Evolutionary conservation across 2,113 vertebrate species (phyloP), one percentile per base, ranked within the genome.

Genomic region (Donacobius atricapilla): DNA sequence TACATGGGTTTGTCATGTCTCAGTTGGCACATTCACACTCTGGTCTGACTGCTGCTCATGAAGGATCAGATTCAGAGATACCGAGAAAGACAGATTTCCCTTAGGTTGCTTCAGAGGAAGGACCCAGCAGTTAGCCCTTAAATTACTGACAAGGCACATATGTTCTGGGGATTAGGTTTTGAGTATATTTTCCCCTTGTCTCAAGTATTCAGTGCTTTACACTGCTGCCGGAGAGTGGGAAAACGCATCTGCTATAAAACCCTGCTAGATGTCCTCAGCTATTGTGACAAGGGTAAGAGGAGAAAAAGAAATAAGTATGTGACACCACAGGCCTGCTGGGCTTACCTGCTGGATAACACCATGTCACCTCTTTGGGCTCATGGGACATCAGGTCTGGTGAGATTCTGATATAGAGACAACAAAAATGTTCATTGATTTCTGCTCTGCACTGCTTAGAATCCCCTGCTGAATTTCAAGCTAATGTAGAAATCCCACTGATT

Each of bases 1-100:
- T 94, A 64, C 76, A 57, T 7, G 37, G 83, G 64, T 89, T 96
- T 95, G 90, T 71, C 88, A 17, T 84, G 77, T 90, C 83, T 94
- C 88, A 68, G 87, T 94, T 94, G 90, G 80, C 94, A 84, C 80
- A 35, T 89, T 95, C 68, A 53, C 53, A 24, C 79, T 70, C 71
- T 24, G n/a, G 22, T 33, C 72, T 92, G 60, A 37, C 79, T 86
- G 87, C 68, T 95, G 76, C 60, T 92, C 1, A 0, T 56, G 86
- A 78, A 93, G 72, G 61, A 63, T 47, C 22, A 21, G 35, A 70
- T 90, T 89, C 63, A 54, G 82, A 88, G 70, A 69, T 50, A 25
- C 37, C 17, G 31, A 89, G 42, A 64, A 69, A 69, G 63, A 48
- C 85, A 90, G 40, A 64, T 27, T 90, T 70, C 42, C 45, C 44